Evolutionary conservation across 1,140 invertebrate species (phyloP), one percentile per base, ranked within the genome.

Genomic region (Anoplophora glabripennis): DNA sequence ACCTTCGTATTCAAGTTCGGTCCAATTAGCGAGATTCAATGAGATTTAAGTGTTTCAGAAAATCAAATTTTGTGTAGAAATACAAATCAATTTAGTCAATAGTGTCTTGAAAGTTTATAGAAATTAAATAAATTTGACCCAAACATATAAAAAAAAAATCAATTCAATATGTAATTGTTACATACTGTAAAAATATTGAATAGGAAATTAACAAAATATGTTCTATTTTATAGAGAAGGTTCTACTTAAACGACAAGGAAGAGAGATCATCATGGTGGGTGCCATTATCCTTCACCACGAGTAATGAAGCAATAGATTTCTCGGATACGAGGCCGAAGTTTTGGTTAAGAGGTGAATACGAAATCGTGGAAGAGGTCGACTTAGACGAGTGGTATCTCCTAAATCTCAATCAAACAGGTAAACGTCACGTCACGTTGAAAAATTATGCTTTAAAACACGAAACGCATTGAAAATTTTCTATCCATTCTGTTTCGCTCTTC

Each of bases 221-320:
- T 5, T 58, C 38, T 44, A 34, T 72, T 1, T 65, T 48, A 2
- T 76, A 86, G 78, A 75, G 78, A 71, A 72, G 82, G 42, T 85
- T 85, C 67, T 74, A 78, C 2, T 67, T 76, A 4, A 65, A 11
- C 28, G 60, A 54, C 44, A 54, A 61, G 1, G 38, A 71, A 0
- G 70, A 69, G 8, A 53, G 67, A 7, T 72, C 69, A 3, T 61
- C 57, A 1, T 86, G 84, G 84, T 75, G 76, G 62, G 74, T 86
- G 3, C 84, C 84, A 2, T 77, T 86, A 4, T 82, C 79, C 0
- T 84, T 77, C 61, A 75, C 79, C n/a, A 78, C 76, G 1, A 67
- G 78, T 55, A 65, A 53, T 0, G 47, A 71, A n/a, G 41, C 66
- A 0, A 57, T n/a, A n/a, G n/a, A 77, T 57, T 79, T 79, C 35